A percentile compares a stretch with the other conserved stretches of the same genome.
Conservation (phyloP, 2,113 vertebrate species). For the Syrmaticus mikado region DNA sequence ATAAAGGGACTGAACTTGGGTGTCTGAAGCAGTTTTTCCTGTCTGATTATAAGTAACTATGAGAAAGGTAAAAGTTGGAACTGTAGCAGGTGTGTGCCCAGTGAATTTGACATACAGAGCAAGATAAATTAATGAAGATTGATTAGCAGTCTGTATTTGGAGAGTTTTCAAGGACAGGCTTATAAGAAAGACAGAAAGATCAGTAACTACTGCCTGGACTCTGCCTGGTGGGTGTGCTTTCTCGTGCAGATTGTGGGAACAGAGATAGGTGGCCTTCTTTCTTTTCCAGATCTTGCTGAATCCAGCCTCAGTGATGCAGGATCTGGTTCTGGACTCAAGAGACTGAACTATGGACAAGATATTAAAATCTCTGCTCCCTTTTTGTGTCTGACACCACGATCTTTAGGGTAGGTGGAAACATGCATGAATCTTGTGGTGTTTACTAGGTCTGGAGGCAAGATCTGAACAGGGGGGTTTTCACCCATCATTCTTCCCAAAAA, state of each 20-base stretch:
- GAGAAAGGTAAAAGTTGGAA: background rate
- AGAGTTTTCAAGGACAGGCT: background rate
- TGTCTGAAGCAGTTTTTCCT: background rate
- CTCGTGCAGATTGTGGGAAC: background rate
- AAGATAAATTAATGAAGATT: background rate
- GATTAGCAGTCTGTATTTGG: background rate
- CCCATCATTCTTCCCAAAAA: background rate
- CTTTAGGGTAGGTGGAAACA: background rate
- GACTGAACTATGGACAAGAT: background rate
- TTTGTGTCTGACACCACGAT: background rate
- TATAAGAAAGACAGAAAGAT: background rate
- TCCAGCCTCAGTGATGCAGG: background rate
- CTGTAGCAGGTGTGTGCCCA: rapidly evolving
- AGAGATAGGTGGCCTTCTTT: background rate
- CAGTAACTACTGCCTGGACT: background rate
- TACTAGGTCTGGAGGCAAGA: background rate
- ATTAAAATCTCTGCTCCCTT: background rate
- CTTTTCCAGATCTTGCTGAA: background rate
- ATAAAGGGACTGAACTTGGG: background rate
- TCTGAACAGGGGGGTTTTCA: background rate
- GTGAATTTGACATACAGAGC: background rate
- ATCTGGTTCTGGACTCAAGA: background rate
- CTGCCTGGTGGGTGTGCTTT: background rate
- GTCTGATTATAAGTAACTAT: background rate
- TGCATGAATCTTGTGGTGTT: background rate